These are phyloP conservation scores for Charina bottae DNA, from an alignment of 2,113 vertebrate species.

Conservation along the genomic window DNA sequence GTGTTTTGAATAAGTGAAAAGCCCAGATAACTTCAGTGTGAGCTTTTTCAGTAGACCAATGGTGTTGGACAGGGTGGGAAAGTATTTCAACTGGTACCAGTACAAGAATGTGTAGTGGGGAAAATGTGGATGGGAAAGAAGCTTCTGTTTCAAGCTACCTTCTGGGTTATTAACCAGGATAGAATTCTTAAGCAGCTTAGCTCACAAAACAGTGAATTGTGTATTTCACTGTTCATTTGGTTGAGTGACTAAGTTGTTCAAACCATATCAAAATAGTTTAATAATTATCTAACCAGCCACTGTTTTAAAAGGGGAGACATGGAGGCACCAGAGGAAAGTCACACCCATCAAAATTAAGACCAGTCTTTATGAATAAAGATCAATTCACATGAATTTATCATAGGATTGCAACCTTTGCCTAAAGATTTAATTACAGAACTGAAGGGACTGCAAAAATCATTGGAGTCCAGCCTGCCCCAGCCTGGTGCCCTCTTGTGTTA, in stretches of 20 bases:
- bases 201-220: background rate
- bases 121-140: background rate
- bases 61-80: background rate
- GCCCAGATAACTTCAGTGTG: background rate
- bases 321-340: background rate
- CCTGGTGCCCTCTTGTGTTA: background rate
- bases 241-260: conserved; percentile 40
- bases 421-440: background rate
- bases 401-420: background rate
- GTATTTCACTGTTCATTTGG: background rate
- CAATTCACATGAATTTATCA: conserved; percentile 18
- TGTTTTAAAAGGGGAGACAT: conserved; percentile 38
- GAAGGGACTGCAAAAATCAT: background rate
- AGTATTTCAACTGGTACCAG: background rate
- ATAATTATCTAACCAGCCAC: conserved; percentile 65
- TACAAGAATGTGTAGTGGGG: background rate
- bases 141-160: background rate
- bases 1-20: background rate
- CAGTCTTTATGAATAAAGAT: background rate
- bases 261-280: conserved; percentile 77
- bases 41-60: background rate
- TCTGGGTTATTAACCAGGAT: background rate
- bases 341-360: conserved; percentile 1
- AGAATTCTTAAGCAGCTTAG: background rate
- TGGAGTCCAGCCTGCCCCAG: background rate